Evolutionary conservation across 2,113 vertebrate species (phyloP), one percentile per base, ranked within the genome.

Genomic region (Clupea harengus): DNA sequence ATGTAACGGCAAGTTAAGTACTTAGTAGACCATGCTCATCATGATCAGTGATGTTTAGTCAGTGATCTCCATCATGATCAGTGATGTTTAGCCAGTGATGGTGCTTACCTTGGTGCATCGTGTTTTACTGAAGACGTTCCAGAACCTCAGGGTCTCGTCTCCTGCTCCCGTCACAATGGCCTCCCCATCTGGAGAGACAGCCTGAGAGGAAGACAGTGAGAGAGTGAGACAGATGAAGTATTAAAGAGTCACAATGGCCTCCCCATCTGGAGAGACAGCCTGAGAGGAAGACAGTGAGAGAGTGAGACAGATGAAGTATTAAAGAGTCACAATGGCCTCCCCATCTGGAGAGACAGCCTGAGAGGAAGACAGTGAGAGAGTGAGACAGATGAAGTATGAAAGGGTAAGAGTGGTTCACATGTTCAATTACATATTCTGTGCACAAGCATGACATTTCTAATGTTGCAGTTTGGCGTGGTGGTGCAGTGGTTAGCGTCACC

Each of bases 121-220:
- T 11, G 95, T 96, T 90, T 96, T 96, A 88, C 95, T 96, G 91
- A 96, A 96, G 89, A 96, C 94, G 45, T 96, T 96, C 95, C 95
- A 96, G 91, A 96, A 96, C 82, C 95, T 93, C 49, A 96, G 91
- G 0, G 95, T 96, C 90, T 96, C 95, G 9, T 96, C 95, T 15
- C 95, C 95, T 0, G 95, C 95, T 83, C 95, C 95, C 0, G 95
- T 96, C 0, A 96, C 95, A 25, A 96, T 96, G 84, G 95, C 95
- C 88, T 96, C 95, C 0, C 95, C 95, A 0, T 96, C 95, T 0
- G 95, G 95, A 22, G 95, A 96, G 86, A 95, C 93, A 0, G 95
- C 95, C 95, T 96, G 88, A 8, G 60, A 6, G 18, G 81, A 20
- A 85, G 39, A 64, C 22, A 87, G 39, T 96, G 88, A 8, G 60